Evolutionary conservation across 2,888 invertebrate species (phyloP).

Genomic region (Dolichopus griseipennis): DNA sequence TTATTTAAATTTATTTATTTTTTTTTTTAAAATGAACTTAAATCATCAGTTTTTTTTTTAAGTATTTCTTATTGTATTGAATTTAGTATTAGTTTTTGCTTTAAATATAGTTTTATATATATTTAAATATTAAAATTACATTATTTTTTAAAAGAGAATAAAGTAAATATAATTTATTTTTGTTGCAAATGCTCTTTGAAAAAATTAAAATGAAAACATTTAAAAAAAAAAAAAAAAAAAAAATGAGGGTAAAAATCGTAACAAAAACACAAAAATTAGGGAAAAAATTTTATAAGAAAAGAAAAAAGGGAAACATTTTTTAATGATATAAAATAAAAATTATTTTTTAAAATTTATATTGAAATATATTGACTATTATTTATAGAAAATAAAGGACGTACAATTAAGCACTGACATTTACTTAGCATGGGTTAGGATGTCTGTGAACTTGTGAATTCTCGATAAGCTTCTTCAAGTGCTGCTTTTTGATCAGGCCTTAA

Average conservation of each 20-base stretch:
- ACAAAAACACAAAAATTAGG: too few species aligned
- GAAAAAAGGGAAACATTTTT: background rate
- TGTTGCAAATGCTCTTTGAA: too few species aligned
- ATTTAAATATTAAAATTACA: background rate
- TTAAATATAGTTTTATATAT: too few species aligned
- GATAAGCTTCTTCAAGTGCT: slow-evolving; percentile 63
- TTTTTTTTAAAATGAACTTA: background rate
- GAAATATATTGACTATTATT: slow-evolving; percentile 4
- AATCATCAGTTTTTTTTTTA: background rate
- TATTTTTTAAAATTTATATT: background rate
- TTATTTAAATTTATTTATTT: background rate
- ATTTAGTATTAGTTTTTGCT: too few species aligned
- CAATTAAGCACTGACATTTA: slow-evolving; percentile 1
- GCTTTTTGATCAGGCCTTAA: slow-evolving; percentile 74
- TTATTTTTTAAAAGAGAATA: too few species aligned
- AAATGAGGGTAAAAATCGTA: too few species aligned
- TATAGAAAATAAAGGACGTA: slow-evolving; percentile 6
- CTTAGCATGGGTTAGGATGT: slow-evolving; percentile 13
- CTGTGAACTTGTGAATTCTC: slow-evolving; percentile 34
- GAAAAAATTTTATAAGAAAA: too few species aligned
- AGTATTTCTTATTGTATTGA: background rate
- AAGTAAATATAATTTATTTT: too few species aligned
- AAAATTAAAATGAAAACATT: too few species aligned
- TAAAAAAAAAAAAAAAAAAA: too few species aligned
- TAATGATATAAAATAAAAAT: slow-evolving; percentile 1